phyloP scores from a whole-genome alignment of 1,140 invertebrate genomes.

The Papilio dardanus region DNA sequence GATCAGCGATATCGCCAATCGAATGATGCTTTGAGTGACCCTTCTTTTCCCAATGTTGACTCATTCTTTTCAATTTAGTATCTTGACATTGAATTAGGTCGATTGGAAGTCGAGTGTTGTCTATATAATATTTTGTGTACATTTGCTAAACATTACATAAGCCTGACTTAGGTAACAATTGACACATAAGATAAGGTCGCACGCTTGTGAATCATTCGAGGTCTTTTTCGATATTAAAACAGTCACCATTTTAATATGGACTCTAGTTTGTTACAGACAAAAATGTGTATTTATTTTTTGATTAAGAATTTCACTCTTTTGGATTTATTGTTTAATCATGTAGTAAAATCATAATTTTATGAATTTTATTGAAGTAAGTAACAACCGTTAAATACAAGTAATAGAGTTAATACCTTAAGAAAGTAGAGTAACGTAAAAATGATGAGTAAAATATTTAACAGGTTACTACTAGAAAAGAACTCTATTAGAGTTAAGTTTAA shows the following conservation, averaged over 20 bases:
- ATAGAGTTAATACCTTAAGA: background rate
- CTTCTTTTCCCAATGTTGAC: background rate
- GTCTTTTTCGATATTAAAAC: slow-evolving; percentile 35
- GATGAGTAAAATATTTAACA: too few species aligned
- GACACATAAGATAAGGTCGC: slow-evolving; percentile 49
- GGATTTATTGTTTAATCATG: too few species aligned
- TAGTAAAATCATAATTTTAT: too few species aligned
- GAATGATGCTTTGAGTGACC: too few species aligned
- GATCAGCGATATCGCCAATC: too few species aligned
- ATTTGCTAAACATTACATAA: slow-evolving; percentile 56
- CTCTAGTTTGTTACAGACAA: background rate
- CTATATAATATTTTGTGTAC: slow-evolving; percentile 39
- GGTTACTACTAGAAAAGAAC: too few species aligned
- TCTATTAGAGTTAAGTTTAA: too few species aligned
- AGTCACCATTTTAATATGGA: slow-evolving; percentile 35
- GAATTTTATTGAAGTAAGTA: too few species aligned
- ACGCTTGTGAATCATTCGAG: slow-evolving; percentile 38
- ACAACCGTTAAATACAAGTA: background rate
- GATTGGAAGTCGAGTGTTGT: slow-evolving; percentile 25
- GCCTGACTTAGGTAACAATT: slow-evolving; percentile 50
- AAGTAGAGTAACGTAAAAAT: too few species aligned
- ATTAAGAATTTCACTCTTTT: too few species aligned
- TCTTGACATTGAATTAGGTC: slow-evolving; percentile 37
- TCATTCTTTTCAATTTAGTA: background rate
- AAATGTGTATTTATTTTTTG: too few species aligned